Evolutionary conservation across 2,888 invertebrate genomes (phyloP).

Genomic region (Venustoraphidia nigricollis): DNA sequence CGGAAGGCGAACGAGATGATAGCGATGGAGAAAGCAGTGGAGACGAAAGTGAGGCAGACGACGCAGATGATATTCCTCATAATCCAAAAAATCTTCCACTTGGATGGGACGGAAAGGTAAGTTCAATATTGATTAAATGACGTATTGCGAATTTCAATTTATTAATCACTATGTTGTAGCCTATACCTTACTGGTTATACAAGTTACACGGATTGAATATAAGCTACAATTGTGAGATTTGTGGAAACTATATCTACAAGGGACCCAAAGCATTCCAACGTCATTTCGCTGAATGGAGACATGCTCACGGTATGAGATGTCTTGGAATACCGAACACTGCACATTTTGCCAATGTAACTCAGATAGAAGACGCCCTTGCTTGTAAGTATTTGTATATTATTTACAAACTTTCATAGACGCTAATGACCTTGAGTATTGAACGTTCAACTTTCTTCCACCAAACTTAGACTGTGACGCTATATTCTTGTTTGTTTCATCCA

Average conservation of each 20-base stretch:
- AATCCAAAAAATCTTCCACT: conserved; percentile 98
- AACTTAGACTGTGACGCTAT: too few relatives aligned
- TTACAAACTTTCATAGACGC: neutral
- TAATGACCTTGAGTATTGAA: neutral
- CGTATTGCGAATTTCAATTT: neutral
- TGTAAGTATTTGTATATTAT: conserved; percentile 34
- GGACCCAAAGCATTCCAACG: conserved; percentile 99
- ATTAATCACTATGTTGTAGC: conserved; percentile 25
- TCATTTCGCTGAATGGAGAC: conserved; percentile 90
- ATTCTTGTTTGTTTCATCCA: too few relatives aligned
- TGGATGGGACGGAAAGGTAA: conserved; percentile 95
- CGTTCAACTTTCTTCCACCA: conserved; percentile 4
- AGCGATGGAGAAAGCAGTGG: conserved; percentile 81
- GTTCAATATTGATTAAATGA: conserved; percentile 8
- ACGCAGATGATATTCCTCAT: conserved; percentile 91
- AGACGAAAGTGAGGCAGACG: conserved; percentile 65
- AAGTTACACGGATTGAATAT: conserved; percentile 98
- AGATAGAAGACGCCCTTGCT: conserved; percentile 93
- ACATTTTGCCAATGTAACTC: conserved; percentile 98
- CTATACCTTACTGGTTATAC: conserved; percentile 94
- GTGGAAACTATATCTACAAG: conserved; percentile 95
- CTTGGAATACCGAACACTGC: conserved; percentile 99
- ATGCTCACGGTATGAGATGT: conserved; percentile 93
- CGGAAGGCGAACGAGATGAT: conserved; percentile 83
- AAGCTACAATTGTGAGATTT: conserved; percentile 98